phyloP scores from a whole-genome alignment of 30 jellyfish, hydroid and myxozoan genomes.

The Catostylus mosaicus region DNA sequence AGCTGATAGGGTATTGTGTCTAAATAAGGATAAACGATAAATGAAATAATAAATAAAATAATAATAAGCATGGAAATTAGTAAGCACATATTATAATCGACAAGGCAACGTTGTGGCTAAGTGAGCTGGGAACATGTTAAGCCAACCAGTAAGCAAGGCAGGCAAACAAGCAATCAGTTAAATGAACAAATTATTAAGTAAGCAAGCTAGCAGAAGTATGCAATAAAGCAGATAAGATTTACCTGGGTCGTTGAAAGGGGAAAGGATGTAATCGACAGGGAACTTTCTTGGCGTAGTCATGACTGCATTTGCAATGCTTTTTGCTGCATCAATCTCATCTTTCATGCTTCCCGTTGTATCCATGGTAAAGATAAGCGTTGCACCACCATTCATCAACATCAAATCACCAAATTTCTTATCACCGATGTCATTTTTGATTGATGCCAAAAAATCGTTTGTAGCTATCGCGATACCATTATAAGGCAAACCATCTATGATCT shows the following conservation, averaged over 20 bases:
- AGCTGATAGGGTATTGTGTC: too few species aligned
- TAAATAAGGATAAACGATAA: too few species aligned
- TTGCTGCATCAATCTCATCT: conserved; percentile 71
- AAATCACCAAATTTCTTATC: conserved; percentile 40
- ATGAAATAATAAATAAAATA: too few species aligned
- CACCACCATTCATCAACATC: conserved; percentile 70
- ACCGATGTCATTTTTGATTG: conserved; percentile 58
- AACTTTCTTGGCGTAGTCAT: conserved; percentile 52
- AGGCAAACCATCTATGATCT: conserved; percentile 77
- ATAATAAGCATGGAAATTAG: too few species aligned
- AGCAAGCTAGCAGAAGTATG: background rate
- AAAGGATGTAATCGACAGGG: conserved; percentile 81
- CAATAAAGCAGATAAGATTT: background rate
- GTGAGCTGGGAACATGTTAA: too few species aligned
- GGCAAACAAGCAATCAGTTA: background rate
- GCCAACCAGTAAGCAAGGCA: too few species aligned
- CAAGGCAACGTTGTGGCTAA: too few species aligned
- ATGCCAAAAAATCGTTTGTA: conserved; percentile 33
- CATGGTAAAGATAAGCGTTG: conserved; percentile 64
- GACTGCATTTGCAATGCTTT: conserved; percentile 64
- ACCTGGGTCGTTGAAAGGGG: conserved; percentile 94
- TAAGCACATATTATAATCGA: too few species aligned
- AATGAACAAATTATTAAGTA: too few species aligned
- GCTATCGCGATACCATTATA: conserved; percentile 55
- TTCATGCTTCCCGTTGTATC: conserved; percentile 88